A percentile compares a stretch with the other conserved stretches of the same genome.
These are phyloP conservation scores for Chrysogorgia sp. DNA, from an alignment of 92 coral and sea anemone species.

Conservation along the genomic window DNA sequence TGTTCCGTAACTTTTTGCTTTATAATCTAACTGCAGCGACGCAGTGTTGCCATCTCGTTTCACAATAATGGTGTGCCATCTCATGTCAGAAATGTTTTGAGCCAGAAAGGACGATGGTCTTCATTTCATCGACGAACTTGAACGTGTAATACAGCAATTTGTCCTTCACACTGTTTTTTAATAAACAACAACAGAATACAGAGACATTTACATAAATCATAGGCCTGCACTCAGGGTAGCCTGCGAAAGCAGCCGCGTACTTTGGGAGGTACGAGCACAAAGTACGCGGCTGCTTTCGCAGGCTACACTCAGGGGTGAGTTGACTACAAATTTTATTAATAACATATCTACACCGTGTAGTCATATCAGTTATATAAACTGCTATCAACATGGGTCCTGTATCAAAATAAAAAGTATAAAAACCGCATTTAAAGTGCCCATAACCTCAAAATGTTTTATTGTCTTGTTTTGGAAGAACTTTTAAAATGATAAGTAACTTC, in stretches of 20 bases:
- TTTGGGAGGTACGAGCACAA: too few species aligned
- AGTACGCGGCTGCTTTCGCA: too few species aligned
- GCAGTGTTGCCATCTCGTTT: constrained; percentile 85
- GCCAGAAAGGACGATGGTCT: constrained; percentile 66
- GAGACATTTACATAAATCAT: not conserved
- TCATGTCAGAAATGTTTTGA: constrained; percentile 77
- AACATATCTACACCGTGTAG: too few species aligned
- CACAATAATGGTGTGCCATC: constrained; percentile 78
- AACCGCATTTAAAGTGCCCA: too few species aligned
- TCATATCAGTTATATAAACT: too few species aligned
- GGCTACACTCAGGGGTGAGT: not conserved
- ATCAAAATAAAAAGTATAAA: too few species aligned
- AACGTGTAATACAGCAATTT: constrained; percentile 63
- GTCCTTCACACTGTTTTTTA: constrained; percentile 54
- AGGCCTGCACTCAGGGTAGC: not conserved
- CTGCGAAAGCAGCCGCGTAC: too few species aligned
- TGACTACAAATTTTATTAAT: too few species aligned
- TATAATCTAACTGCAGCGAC: constrained; percentile 80
- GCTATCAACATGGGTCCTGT: too few species aligned
- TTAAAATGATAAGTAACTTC: too few species aligned
- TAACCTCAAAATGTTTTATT: too few species aligned
- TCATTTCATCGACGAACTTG: constrained; percentile 75
- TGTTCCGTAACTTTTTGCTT: constrained; percentile 72
- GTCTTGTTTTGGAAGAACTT: too few species aligned
- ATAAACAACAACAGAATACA: not conserved